phyloP scores from a whole-genome alignment of 2,797 vertebrate species.

The Spinibarbus caldwelli region DNA sequence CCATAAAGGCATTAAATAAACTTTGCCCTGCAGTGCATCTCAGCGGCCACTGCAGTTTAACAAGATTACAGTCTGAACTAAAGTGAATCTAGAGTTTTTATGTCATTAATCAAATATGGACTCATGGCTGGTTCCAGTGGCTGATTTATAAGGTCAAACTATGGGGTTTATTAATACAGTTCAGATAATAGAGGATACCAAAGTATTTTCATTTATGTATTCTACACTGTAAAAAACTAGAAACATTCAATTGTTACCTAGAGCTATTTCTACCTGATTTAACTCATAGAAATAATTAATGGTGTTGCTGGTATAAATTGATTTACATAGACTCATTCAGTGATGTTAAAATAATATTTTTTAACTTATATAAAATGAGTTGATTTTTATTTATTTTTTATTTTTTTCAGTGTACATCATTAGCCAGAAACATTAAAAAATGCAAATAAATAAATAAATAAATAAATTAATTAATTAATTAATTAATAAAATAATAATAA shows the following conservation, averaged over 20 bases:
- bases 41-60: not conserved
- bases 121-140: slow-evolving; percentile 14
- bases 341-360: too few species aligned
- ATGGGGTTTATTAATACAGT: slow-evolving; percentile 1
- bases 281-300: too few species aligned
- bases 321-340: too few species aligned
- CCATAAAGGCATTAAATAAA: slow-evolving; percentile 12
- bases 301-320: too few species aligned
- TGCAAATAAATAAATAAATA: not conserved
- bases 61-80: slow-evolving; percentile 15
- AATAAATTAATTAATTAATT: too few species aligned
- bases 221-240: too few species aligned
- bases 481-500: too few species aligned
- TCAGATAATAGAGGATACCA: not conserved
- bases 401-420: not conserved
- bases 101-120: slow-evolving; percentile 7
- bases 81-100: not conserved
- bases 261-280: too few species aligned
- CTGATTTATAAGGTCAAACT: slow-evolving; percentile 21
- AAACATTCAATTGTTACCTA: too few species aligned
- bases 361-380: too few species aligned
- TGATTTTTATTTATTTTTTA: too few species aligned
- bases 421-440: not conserved
- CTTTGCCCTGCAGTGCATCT: slow-evolving; percentile 10
- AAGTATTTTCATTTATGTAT: not conserved